Evolutionary conservation across 2,797 vertebrate species (phyloP).

Genomic region (Silurus lanzhouensis): DNA sequence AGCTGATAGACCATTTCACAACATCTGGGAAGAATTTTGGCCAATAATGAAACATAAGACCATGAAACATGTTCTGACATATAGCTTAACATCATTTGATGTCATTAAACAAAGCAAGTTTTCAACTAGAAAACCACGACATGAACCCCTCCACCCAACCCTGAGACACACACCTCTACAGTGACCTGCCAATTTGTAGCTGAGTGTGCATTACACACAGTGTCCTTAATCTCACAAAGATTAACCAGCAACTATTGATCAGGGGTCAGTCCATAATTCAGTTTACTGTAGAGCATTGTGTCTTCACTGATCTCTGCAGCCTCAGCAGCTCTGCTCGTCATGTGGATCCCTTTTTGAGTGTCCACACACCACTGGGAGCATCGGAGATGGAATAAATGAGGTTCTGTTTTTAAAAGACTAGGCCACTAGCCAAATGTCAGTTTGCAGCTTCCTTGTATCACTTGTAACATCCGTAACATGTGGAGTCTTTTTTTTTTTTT

Average conservation of each 20-base stretch:
- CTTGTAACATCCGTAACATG: not conserved
- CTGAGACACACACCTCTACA: not conserved
- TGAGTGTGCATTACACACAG: slow-evolving; percentile 5
- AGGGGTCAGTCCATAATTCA: slow-evolving; percentile 11
- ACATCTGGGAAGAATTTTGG: not conserved
- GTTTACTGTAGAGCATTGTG: slow-evolving; percentile 1
- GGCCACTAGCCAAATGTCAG: slow-evolving; percentile 12
- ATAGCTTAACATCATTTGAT: not conserved
- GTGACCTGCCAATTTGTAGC: slow-evolving; percentile 5
- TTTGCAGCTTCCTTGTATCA: slow-evolving; percentile 23
- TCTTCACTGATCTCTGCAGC: slow-evolving; percentile 1
- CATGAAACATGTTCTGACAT: not conserved
- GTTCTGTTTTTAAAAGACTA: not conserved
- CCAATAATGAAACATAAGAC: not conserved
- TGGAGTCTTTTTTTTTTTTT: not conserved
- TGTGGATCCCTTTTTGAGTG: not conserved
- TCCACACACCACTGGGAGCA: slow-evolving; percentile 4
- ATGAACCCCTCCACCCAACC: not conserved
- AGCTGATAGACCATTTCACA: not conserved
- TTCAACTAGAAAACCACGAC: not conserved
- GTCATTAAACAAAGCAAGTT: not conserved
- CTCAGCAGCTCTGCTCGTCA: slow-evolving; percentile 26
- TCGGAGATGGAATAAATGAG: slow-evolving; percentile 24
- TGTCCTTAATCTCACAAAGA: not conserved
- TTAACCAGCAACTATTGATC: slow-evolving; percentile 25